Base-by-base conservation (phyloP, 2,113 vertebrate species). In the Bambusicola thoracicus region DNA sequence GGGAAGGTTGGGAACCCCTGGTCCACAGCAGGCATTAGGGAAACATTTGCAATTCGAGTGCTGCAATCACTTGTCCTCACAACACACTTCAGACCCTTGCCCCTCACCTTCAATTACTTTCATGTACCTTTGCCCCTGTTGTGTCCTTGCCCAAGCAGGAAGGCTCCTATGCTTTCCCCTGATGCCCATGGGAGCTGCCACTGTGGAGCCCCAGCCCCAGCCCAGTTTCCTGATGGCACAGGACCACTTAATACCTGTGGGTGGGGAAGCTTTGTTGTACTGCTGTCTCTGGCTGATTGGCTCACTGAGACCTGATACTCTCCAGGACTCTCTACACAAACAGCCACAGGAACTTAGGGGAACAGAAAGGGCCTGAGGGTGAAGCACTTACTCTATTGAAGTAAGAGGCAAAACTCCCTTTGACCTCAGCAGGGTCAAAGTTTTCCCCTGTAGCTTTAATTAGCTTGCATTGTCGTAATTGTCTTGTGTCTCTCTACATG, bases 391-490 rank as follows among this genome's bases (percentile, higher is more conserved):
- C 29, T 82, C 56, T 15, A 44, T 87, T 96, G 94, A 93, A 95
- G 81, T 69, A 92, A 76, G 75, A 80, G 62, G 78, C 68, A 87
- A 87, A 91, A 87, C 56, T 91, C 79, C 25, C 41, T 91, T 93
- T 95, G 87, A 91, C 85, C 93, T 91, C 56, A 56, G 4, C 1
- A 2, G 65, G 76, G 89, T 94, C 91, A 86, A 76, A 63, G 79
- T 61, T 94, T 85, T 87, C 91, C 75, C 67, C 85, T 46, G 46
- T 92, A 93, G 92, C 80, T 95, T 96, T 92, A 95, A 97, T 97
- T 93, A 94, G 43, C 70, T 91, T 2, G 1, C 55, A 76, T 76
- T 95, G 70, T 76, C 84, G 58, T 86, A 69, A 81, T 78, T 84
- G 73, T 93, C 85, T 34, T 74, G 32, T 65, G 38, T 84, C 0